Base-by-base conservation (phyloP, 2,888 invertebrate genomes). In the Leptogaster cylindrica region DNA sequence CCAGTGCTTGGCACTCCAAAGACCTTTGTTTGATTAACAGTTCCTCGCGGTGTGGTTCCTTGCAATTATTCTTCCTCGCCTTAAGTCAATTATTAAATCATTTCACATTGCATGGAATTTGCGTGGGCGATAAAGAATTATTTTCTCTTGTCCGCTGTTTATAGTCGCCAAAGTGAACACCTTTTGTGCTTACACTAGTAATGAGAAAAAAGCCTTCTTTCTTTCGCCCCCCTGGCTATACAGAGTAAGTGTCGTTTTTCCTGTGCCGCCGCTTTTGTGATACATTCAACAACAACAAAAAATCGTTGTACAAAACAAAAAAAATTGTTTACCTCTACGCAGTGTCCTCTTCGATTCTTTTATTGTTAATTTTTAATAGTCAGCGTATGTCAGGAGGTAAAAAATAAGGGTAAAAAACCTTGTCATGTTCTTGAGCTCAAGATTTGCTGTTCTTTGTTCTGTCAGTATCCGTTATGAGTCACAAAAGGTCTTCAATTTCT, bases 401-500 rank as follows among this genome's bases (percentile, higher is more conserved):
- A n/a, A n/a, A n/a, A n/a, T n/a, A n/a, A n/a, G n/a, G n/a, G 4
- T 7, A 4, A 36, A 10, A 36, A 14, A 36, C n/a, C 33, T n/a
- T 52, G 52, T 52, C 52, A 52, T 36, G 36, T 31, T 52, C 52
- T 52, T 52, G 33, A 52, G 20, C 27, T 50, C 23, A 50, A 23
- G 50, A 50, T 50, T 52, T 7, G 52, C 14, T 14, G 27, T 31
- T 33, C 33, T 52, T 52, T 52, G 52, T 52, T 52, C 52, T 31
- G 52, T 33, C 33, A 33, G 27, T 33, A 52, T 18, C 52, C 52
- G 52, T 52, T 52, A 52, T 52, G 52, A 52, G 52, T 52, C 52
- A 52, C 31, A 31, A 52, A 48, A 12, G 23, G 10, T 18, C 33
- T 52, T 31, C 16, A 16, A 52, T 33, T 52, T 31, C 16, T 8